Conservation (phyloP, 2,888 invertebrate species). For the Melanostoma mellinum region DNA sequence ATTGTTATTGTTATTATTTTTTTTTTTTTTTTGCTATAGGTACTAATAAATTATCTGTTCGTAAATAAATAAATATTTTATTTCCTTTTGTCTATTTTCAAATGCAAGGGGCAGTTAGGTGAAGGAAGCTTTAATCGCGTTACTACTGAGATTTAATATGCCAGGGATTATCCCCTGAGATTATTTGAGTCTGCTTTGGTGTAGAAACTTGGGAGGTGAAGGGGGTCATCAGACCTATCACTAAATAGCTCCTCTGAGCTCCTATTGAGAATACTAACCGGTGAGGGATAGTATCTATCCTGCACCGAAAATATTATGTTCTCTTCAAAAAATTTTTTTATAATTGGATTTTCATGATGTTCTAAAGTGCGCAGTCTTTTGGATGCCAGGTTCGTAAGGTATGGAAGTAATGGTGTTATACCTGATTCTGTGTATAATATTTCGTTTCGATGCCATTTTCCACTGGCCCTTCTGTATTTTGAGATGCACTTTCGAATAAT, state of each 20-base stretch:
- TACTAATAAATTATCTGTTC: too few relatives aligned
- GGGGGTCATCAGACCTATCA: too few relatives aligned
- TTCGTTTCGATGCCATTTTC: background rate
- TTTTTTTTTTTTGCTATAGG: too few relatives aligned
- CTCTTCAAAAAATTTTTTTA: background rate
- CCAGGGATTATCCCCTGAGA: too few relatives aligned
- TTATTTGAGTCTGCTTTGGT: too few relatives aligned
- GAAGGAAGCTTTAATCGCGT: too few relatives aligned
- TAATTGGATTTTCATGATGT: background rate
- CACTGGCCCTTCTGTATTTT: background rate
- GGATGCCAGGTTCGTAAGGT: slow-evolving; percentile 1
- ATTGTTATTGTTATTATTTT: too few relatives aligned
- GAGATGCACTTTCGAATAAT: background rate
- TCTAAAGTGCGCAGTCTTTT: background rate
- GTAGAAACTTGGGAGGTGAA: too few relatives aligned
- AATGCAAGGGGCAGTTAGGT: too few relatives aligned
- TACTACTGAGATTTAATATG: too few relatives aligned
- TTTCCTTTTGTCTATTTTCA: too few relatives aligned
- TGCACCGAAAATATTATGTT: background rate
- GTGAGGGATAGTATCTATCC: background rate
- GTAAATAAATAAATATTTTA: too few relatives aligned
- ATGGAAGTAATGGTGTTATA: background rate
- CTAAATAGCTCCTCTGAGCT: background rate
- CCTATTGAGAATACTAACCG: background rate
- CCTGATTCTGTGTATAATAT: background rate